These are phyloP conservation scores for Colletes gigas DNA, from an alignment of 1,140 invertebrate genomes.

Conservation along the genomic window DNA sequence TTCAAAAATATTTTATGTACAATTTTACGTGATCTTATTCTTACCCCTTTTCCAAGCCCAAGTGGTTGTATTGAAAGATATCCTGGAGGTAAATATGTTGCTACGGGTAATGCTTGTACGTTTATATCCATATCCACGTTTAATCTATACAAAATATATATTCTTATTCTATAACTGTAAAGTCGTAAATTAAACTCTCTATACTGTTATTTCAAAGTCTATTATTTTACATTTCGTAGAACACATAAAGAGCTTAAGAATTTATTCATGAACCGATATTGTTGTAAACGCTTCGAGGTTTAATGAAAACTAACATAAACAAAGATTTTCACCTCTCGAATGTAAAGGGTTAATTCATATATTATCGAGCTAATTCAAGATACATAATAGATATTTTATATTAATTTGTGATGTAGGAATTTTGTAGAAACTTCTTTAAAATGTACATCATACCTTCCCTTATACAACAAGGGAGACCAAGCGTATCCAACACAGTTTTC, in stretches of 20 bases:
- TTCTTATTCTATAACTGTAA: neutral
- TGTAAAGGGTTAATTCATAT: neutral
- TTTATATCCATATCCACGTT: slow-evolving; percentile 85
- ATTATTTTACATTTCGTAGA: no score
- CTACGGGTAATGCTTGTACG: slow-evolving; percentile 90
- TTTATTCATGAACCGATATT: no score
- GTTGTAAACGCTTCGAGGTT: no score
- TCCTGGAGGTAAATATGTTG: slow-evolving; percentile 90
- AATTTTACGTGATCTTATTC: slow-evolving; percentile 64
- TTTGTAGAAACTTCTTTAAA: neutral
- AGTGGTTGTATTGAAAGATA: slow-evolving; percentile 94
- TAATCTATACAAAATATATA: slow-evolving; percentile 76
- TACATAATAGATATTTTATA: neutral
- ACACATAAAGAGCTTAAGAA: no score
- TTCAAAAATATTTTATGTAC: neutral
- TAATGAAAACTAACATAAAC: no score
- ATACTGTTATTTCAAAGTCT: no score
- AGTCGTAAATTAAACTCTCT: no score
- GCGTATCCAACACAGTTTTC: slow-evolving; percentile 95
- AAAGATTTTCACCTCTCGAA: no score
- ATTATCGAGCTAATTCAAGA: neutral
- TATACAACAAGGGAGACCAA: slow-evolving; percentile 92
- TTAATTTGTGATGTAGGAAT: no score
- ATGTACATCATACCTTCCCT: slow-evolving; percentile 84
- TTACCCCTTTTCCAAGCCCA: slow-evolving; percentile 94